phyloP scores from a whole-genome alignment of 1,140 invertebrate species.

The Stegodyphus mimosarum region DNA sequence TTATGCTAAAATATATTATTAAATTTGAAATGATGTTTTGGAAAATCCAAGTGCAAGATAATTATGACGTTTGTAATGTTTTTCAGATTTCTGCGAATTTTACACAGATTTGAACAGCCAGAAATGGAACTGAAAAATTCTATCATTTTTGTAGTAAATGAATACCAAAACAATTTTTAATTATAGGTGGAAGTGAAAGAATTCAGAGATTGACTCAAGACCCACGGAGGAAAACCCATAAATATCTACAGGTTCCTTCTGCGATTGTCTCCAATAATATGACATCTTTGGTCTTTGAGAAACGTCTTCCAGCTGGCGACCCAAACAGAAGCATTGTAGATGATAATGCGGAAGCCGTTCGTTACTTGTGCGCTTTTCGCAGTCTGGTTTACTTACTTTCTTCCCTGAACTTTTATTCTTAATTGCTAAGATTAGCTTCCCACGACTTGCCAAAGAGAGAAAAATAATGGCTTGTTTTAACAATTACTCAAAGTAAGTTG shows the following conservation, averaged over 20 bases:
- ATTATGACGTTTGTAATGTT: too few relatives aligned
- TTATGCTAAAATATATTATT: too few relatives aligned
- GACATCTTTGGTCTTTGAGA: constrained; percentile 54
- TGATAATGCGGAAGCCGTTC: constrained; percentile 3
- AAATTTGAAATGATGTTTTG: too few relatives aligned
- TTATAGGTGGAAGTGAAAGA: constrained; percentile 52
- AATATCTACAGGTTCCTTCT: constrained; percentile 26
- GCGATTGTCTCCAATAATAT: constrained; percentile 62
- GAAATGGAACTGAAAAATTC: too few relatives aligned
- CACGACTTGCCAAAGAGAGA: neutral
- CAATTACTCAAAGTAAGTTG: constrained; percentile 10
- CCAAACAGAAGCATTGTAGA: constrained; percentile 15
- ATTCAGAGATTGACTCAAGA: constrained; percentile 39
- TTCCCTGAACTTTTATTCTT: constrained; percentile 5
- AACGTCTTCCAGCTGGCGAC: constrained; percentile 44
- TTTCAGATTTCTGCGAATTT: too few relatives aligned
- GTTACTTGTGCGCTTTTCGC: neutral
- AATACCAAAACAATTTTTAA: neutral
- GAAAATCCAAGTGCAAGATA: too few relatives aligned
- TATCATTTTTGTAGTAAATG: too few relatives aligned
- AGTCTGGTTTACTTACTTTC: neutral
- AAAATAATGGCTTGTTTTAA: constrained; percentile 8
- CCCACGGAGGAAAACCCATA: constrained; percentile 10
- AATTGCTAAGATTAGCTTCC: neutral
- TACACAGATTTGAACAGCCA: too few relatives aligned